phyloP scores from a whole-genome alignment of 2,888 invertebrate genomes.

The Bellardia pandia region DNA sequence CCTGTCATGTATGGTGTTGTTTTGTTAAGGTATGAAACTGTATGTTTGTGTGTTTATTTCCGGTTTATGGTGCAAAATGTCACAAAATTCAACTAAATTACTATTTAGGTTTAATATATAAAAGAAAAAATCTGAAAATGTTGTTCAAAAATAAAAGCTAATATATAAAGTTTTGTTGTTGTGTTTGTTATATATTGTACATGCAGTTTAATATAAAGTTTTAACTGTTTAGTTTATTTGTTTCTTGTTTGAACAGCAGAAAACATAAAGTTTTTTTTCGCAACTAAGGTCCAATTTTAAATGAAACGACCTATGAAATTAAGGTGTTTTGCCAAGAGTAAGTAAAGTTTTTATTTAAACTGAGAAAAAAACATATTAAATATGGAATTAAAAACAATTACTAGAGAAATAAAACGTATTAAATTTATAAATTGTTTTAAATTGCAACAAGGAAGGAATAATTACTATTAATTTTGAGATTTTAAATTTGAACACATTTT shows the following conservation, averaged over 20 bases:
- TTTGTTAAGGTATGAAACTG: not conserved
- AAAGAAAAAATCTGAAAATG: conserved; percentile 15
- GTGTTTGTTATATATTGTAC: not conserved
- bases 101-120: conserved; percentile 45
- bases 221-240: not conserved
- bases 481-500: no score
- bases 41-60: conserved; percentile 5
- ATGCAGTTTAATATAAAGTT: not conserved
- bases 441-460: no score
- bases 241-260: conserved; percentile 1
- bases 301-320: conserved; percentile 38
- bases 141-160: not conserved
- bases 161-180: conserved; percentile 4
- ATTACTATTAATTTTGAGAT: no score
- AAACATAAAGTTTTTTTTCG: not conserved
- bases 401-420: no score
- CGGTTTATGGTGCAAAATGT: conserved; percentile 37
- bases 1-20: conserved; percentile 19
- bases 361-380: no score
- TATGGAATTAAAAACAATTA: no score
- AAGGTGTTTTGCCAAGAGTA: not conserved
- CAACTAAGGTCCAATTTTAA: conserved; percentile 26
- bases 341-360: not conserved
- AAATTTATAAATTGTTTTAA: no score
- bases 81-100: conserved; percentile 47